Evolutionary conservation across 2,888 invertebrate species (phyloP).

Genomic region (Neuroscelio doddi): DNA sequence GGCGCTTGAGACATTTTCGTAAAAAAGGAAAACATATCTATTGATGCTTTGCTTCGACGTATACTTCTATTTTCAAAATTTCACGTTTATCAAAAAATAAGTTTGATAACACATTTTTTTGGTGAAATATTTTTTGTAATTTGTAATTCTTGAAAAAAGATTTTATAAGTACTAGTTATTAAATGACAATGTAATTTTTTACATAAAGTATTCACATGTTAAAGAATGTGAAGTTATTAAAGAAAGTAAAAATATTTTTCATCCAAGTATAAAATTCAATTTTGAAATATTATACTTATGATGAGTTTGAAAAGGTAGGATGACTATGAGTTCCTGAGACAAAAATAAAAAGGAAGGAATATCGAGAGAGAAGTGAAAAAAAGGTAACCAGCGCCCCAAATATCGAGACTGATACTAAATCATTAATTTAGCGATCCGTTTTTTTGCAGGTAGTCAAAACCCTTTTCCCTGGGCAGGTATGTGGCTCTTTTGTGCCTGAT

Average conservation of each 20-base stretch:
- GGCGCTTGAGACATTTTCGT: conserved; percentile 29
- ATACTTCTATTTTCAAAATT: conserved; percentile 28
- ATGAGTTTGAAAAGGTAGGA: conserved; percentile 40
- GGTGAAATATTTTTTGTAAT: no score
- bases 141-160: no score
- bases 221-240: no score
- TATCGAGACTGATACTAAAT: conserved; percentile 69
- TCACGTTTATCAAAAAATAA: no score
- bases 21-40: conserved; percentile 22
- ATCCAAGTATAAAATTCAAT: conserved; percentile 18
- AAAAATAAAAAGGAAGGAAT: conserved; percentile 21
- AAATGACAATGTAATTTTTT: no score
- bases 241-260: conserved; percentile 2
- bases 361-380: conserved; percentile 12
- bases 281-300: conserved; percentile 33
- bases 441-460: conserved; percentile 64
- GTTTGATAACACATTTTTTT: no score
- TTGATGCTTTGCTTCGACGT: background rate
- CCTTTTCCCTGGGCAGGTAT: conserved; percentile 66
- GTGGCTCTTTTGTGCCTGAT: conserved; percentile 53
- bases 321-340: conserved; percentile 27
- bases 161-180: no score
- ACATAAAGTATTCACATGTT: no score
- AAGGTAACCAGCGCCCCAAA: conserved; percentile 50
- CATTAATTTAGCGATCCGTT: conserved; percentile 67